phyloP scores from a whole-genome alignment of 2,888 invertebrate genomes.

The Cryptosula pallasiana region DNA sequence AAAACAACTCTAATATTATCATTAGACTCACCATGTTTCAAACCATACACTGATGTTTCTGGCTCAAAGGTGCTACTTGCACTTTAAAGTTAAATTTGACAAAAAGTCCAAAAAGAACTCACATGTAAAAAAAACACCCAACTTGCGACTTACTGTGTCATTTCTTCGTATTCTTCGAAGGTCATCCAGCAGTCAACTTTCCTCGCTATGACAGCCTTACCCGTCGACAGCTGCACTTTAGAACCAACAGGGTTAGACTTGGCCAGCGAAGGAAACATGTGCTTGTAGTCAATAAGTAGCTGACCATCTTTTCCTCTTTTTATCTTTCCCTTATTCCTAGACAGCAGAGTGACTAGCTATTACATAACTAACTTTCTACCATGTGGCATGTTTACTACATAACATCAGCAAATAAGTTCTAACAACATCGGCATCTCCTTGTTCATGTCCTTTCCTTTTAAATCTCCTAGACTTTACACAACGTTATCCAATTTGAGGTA shows the following conservation, averaged over 20 bases:
- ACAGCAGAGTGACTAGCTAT: background rate
- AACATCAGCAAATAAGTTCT: too few species aligned
- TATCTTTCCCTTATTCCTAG: constrained; percentile 36
- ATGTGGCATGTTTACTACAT: background rate
- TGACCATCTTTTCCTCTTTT: constrained; percentile 37
- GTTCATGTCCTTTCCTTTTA: too few species aligned
- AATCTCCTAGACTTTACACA: too few species aligned
- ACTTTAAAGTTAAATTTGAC: too few species aligned
- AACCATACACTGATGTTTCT: too few species aligned
- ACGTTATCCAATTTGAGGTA: too few species aligned
- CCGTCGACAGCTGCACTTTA: constrained; percentile 43
- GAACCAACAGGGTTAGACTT: constrained; percentile 32
- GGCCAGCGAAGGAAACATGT: constrained; percentile 35
- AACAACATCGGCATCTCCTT: too few species aligned
- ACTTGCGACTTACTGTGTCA: constrained; percentile 39
- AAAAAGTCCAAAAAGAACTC: too few species aligned
- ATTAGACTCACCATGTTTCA: too few species aligned
- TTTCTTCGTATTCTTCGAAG: constrained; percentile 46
- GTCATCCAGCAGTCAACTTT: constrained; percentile 49
- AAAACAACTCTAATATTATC: too few species aligned
- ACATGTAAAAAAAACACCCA: too few species aligned
- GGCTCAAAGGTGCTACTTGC: too few species aligned
- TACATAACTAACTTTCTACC: background rate
- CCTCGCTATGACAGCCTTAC: constrained; percentile 39
- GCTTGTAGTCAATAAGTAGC: constrained; percentile 36